Percentiles rank a stretch among this genome's conserved stretches.
phyloP scores from a whole-genome alignment of 2,888 invertebrate species.

The Alviniconcha strummeri region DNA sequence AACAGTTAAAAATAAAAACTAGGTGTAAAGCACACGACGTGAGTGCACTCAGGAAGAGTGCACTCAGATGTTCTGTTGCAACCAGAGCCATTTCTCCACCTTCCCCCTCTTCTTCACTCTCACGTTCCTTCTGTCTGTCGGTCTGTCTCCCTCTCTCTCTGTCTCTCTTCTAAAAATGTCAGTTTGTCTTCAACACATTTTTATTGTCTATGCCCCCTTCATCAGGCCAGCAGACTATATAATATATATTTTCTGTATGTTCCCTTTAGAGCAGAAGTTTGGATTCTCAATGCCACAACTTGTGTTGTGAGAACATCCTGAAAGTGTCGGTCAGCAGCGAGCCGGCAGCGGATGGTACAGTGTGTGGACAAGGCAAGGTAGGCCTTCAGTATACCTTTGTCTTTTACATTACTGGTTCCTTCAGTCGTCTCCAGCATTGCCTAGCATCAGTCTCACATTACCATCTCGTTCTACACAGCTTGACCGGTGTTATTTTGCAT shows the following conservation, averaged over 20 bases:
- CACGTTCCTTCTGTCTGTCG: background rate
- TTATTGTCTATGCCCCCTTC: background rate
- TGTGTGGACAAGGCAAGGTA: conserved; percentile 57
- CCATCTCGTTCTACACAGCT: background rate
- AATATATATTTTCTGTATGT: background rate
- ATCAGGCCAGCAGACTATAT: too few species aligned
- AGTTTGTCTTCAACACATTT: background rate
- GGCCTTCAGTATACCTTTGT: background rate
- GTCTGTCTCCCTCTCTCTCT: background rate
- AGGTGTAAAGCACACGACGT: too few species aligned
- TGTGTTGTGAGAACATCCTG: conserved; percentile 62
- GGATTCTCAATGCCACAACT: conserved; percentile 57
- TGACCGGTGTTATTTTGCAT: background rate
- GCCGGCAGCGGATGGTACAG: conserved; percentile 63
- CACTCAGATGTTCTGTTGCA: too few species aligned
- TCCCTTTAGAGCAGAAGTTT: conserved; percentile 22
- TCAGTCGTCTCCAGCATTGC: background rate
- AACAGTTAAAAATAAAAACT: too few species aligned
- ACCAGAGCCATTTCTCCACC: too few species aligned
- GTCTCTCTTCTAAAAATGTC: background rate
- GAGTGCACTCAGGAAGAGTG: too few species aligned
- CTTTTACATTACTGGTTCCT: background rate
- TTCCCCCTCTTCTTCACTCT: too few species aligned
- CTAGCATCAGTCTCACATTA: too few species aligned
- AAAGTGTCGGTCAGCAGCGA: conserved; percentile 60